A percentile compares a stretch with the other conserved stretches of the same genome.
Evolutionary conservation across 1,140 invertebrate species (phyloP).

Genomic region (Macrobrachium nipponense): DNA sequence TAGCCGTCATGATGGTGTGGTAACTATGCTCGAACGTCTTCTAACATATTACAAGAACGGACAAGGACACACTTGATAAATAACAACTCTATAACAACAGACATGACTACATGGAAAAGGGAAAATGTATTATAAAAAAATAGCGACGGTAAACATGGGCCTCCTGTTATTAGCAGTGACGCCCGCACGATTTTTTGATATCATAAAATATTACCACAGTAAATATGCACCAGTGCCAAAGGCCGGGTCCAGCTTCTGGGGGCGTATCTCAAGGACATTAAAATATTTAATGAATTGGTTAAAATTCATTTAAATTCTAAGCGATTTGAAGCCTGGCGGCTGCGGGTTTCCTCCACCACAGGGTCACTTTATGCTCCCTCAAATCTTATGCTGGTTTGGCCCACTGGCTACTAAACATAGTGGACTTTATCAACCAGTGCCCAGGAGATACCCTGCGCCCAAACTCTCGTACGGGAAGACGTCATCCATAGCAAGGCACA

Average conservation of each 20-base stretch:
- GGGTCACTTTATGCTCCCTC: constrained; percentile 29
- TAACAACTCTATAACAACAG: too few species aligned
- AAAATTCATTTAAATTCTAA: not conserved
- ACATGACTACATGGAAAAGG: too few species aligned
- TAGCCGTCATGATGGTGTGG: constrained; percentile 40
- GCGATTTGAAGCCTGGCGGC: not conserved
- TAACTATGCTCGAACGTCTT: constrained; percentile 1
- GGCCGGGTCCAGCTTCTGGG: constrained; percentile 23
- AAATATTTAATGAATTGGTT: constrained; percentile 2
- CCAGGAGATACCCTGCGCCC: constrained; percentile 42
- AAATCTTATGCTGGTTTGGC: constrained; percentile 57
- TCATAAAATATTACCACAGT: constrained; percentile 37
- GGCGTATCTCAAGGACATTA: not conserved
- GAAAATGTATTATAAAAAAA: too few species aligned
- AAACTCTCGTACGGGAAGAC: constrained; percentile 36
- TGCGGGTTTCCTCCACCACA: constrained; percentile 1
- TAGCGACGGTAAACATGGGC: too few species aligned
- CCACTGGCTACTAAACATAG: constrained; percentile 59
- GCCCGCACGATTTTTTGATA: too few species aligned
- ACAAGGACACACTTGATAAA: constrained; percentile 5
- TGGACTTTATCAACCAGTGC: constrained; percentile 56
- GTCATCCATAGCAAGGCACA: not conserved
- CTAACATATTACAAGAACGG: not conserved
- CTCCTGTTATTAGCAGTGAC: too few species aligned
- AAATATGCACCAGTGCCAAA: constrained; percentile 37